Base-by-base conservation (phyloP, 2,888 invertebrate species). In the Pachycephus smyrnensis region DNA sequence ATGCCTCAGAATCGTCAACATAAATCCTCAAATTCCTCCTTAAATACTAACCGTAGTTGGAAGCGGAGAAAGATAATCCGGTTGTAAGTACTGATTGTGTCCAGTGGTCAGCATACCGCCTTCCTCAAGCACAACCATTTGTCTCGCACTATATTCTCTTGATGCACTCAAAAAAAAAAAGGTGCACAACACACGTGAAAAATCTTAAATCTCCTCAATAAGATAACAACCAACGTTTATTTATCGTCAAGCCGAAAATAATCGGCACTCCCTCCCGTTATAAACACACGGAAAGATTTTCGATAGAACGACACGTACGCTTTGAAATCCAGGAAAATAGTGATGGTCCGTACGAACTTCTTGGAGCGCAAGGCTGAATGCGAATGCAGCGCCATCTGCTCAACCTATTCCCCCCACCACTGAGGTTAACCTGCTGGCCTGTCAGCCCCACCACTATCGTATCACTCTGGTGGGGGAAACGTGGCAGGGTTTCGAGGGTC, bases 41-140 rank as follows among this genome's bases (percentile, higher is more conserved):
- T 23, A 23, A 55, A 55, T 55, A 95, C 97, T 96, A 95, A 98
- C 98, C 95, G 98, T 96, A 83, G 98, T 97, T 84, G 98, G 96
- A 92, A 98, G 94, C 86, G 98, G 98, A 86, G 98, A 96, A 90
- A 98, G 94, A 93, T 98, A 98, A 94, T 98, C 98, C 92, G 98
- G 98, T 92, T 98, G 97, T 87, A 98, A 93, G 92, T 98, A 98
- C 93, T 98, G 98, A 93, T 98, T 97, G 89, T 96, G 96, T 92
- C 96, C 96, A 88, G 96, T 95, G 90, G 97, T 95, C 93, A 97
- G 95, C 95, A 98, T 96, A 94, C 95, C 96, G 93, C 96, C 95
- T 93, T 96, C 96, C 95, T 97, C 97, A 93, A 97, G 94, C 92
- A 97, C 97, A 94, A 97, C 97, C 97, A 97, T 97, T 93, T 93